Evolutionary conservation across 2,797 vertebrate genomes (phyloP).

Genomic region (Xenops minutus): DNA sequence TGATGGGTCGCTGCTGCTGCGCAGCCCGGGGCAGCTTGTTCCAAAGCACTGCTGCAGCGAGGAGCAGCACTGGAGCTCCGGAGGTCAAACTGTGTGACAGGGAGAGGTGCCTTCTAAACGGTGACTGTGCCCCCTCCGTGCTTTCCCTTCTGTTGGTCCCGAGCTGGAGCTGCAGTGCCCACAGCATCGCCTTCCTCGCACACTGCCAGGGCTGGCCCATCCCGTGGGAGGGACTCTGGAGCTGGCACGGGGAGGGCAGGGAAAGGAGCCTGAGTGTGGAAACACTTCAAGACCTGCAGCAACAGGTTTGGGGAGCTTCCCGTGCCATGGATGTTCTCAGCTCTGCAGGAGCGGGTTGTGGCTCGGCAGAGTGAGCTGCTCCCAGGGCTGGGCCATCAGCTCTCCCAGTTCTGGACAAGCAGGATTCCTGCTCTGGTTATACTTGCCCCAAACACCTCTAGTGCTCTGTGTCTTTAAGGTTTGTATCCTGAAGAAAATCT

Average conservation of each 20-base stretch:
- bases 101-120: neutral
- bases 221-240: rapidly evolving
- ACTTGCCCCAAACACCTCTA: neutral
- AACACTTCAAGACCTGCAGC: neutral
- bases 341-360: rapidly evolving
- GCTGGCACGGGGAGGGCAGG: neutral
- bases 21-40: neutral
- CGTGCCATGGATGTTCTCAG: rapidly evolving
- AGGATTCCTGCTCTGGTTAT: neutral
- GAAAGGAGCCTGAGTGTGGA: rapidly evolving
- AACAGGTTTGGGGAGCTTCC: neutral
- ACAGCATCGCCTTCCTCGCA: neutral
- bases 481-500: neutral
- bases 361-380: neutral
- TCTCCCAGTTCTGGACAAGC: neutral
- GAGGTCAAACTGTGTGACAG: rapidly evolving
- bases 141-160: neutral
- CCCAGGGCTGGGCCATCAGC: neutral
- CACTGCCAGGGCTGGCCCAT: rapidly evolving
- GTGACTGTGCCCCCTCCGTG: neutral
- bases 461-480: neutral
- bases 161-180: rapidly evolving
- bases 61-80: neutral
- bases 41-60: neutral
- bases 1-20: neutral